phyloP scores from a whole-genome alignment of 2,113 vertebrate genomes.

The Epinephelus moara region DNA sequence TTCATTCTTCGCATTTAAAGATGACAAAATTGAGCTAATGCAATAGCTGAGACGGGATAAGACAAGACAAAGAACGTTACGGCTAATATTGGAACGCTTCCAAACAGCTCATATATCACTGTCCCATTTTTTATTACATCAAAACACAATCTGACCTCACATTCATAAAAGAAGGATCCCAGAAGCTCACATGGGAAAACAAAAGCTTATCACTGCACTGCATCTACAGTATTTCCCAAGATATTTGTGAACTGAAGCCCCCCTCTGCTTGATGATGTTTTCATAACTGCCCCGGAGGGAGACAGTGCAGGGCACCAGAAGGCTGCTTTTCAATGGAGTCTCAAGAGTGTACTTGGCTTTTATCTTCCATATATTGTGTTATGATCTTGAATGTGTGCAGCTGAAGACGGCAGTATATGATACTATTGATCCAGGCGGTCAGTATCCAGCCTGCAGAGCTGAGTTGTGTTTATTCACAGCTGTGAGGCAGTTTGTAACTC shows the following conservation, averaged over 20 bases:
- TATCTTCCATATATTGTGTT: constrained; percentile 54
- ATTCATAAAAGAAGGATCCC: constrained; percentile 21
- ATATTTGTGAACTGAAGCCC: constrained; percentile 16
- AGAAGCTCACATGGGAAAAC: constrained; percentile 17
- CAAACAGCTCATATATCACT: constrained; percentile 33
- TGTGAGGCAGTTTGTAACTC: constrained; percentile 7
- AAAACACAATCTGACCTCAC: constrained; percentile 37
- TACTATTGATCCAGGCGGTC: constrained; percentile 61
- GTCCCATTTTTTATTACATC: constrained; percentile 29
- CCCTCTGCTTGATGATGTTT: constrained; percentile 29
- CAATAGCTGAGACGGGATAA: neutral
- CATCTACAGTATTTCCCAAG: constrained; percentile 23
- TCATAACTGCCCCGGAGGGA: constrained; percentile 16
- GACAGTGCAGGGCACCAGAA: constrained; percentile 20
- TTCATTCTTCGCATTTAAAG: neutral
- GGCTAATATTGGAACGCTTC: constrained; percentile 9
- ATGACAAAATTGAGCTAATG: neutral
- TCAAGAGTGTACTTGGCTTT: constrained; percentile 53
- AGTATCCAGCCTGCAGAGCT: constrained; percentile 40
- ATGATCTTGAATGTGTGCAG: constrained; percentile 41
- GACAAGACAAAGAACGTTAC: neutral
- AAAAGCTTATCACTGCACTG: neutral
- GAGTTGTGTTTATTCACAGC: constrained; percentile 46
- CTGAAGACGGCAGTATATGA: constrained; percentile 34
- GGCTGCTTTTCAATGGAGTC: constrained; percentile 27